These are phyloP conservation scores for Panthera uncia DNA, from an alignment of 2,113 vertebrate genomes.

Conservation along the genomic window DNA sequence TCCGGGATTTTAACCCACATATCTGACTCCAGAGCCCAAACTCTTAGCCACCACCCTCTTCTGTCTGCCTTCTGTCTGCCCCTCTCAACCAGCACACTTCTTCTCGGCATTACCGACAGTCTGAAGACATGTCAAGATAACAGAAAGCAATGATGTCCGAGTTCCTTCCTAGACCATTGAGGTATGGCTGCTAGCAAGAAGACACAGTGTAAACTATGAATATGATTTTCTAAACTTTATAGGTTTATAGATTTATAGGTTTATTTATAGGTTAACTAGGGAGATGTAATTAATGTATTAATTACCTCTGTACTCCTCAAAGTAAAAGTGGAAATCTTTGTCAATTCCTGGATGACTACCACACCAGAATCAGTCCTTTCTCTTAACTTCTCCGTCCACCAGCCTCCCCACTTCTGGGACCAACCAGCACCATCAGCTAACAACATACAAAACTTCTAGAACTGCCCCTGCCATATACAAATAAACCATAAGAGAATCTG, in stretches of 20 bases:
- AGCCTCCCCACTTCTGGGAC: neutral
- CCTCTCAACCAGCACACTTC: neutral
- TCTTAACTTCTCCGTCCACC: neutral
- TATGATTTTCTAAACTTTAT: neutral
- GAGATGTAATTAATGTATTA: neutral
- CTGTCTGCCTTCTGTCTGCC: neutral
- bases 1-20: neutral
- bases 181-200: neutral
- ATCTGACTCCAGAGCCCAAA: neutral
- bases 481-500: neutral
- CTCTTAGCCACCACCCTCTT: neutral
- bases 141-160: neutral
- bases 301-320: slow-evolving; percentile 6
- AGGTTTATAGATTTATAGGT: neutral
- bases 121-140: neutral
- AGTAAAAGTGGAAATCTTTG: neutral
- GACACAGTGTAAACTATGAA: neutral
- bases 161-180: neutral
- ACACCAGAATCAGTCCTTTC: neutral
- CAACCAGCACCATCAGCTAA: neutral
- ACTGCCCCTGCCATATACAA: neutral
- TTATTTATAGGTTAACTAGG: neutral
- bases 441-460: neutral
- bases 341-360: neutral
- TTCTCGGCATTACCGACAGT: neutral